Base-by-base conservation (phyloP, 2,113 vertebrate species). In the Coracopsis vasa region DNA sequence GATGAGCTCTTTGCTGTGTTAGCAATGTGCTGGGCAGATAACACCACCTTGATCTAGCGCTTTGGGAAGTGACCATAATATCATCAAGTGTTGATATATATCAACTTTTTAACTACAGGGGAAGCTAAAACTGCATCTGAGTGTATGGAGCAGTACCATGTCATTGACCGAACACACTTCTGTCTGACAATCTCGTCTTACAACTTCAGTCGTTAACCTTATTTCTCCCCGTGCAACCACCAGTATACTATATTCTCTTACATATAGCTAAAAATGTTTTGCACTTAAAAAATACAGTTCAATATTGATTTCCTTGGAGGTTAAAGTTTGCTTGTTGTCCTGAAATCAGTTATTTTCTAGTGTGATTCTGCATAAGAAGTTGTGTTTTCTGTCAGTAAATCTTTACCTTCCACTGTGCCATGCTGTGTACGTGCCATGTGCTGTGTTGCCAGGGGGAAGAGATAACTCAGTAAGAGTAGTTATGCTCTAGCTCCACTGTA, bases 391-490 rank as follows among this genome's bases (percentile, higher is more conserved):
- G 28, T 18, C 58, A 39, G 62, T 31, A 78, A 87, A 60, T 18
- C 45, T 69, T 62, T 47, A 9, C 13, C 5, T 56, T 60, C 24
- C 3, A 10, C 24, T 23, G 16, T 1, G 6, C 24, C 3, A 4
- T 42, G 45, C 50, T 47, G 47, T 3, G 35, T 42, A 33, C 27
- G 24, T 33, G 19, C 16, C 3, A 2, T 24, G 20, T 35, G 20
- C 44, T 15, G 4, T 4, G 25, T 28, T 83, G 35, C 7, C 4
- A 21, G 31, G 8, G 10, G 11, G 70, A 29, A 45, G 75, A 18
- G 35, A 6, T 60, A 6, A 11, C 1, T 45, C 5, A 0, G 11
- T 16, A 19, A 69, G 10, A 35, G 35, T 12, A 2, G 14, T 71
- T 67, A 4, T 13, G 10, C 35, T 47, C 17, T 42, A 44, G n/a